Conservation (phyloP, 2,888 invertebrate species). For the Ennomos fuscantarius region DNA sequence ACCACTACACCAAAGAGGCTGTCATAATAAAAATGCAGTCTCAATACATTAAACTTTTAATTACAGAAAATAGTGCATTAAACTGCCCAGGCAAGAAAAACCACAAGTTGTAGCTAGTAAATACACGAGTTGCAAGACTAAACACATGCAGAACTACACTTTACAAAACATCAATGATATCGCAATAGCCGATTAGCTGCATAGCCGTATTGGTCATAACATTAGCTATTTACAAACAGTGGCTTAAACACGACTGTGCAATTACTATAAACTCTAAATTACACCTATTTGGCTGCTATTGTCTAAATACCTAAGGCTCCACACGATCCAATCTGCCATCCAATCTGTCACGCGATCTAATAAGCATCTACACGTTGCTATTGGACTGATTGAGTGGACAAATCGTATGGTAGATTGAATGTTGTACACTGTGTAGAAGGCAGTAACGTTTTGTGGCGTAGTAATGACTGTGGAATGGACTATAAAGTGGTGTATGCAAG, state of each 20-base stretch:
- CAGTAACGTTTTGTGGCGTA: constrained; percentile 45
- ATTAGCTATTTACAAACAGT: constrained; percentile 31
- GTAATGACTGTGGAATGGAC: constrained; percentile 52
- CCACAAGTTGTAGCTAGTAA: no score
- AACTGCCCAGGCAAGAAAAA: no score
- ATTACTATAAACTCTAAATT: constrained; percentile 34
- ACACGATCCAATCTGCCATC: no score
- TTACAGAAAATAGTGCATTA: no score
- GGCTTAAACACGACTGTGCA: constrained; percentile 35
- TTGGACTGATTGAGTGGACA: no score
- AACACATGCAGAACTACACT: constrained; percentile 11
- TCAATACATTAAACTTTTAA: no score
- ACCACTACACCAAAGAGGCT: no score
- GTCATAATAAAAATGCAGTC: no score
- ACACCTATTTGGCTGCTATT: constrained; percentile 46
- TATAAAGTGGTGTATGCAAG: constrained; percentile 39
- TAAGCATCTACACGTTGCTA: no score
- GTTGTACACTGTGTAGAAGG: no score
- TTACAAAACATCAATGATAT: constrained; percentile 32
- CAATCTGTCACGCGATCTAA: no score
- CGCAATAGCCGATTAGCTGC: constrained; percentile 23
- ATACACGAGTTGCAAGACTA: background rate
- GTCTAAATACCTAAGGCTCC: constrained; percentile 66
- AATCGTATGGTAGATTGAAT: no score
- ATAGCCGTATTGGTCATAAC: constrained; percentile 28